These are phyloP conservation scores for Tuberolachnus salignus DNA, from an alignment of 2,888 invertebrate species.

Conservation along the genomic window DNA sequence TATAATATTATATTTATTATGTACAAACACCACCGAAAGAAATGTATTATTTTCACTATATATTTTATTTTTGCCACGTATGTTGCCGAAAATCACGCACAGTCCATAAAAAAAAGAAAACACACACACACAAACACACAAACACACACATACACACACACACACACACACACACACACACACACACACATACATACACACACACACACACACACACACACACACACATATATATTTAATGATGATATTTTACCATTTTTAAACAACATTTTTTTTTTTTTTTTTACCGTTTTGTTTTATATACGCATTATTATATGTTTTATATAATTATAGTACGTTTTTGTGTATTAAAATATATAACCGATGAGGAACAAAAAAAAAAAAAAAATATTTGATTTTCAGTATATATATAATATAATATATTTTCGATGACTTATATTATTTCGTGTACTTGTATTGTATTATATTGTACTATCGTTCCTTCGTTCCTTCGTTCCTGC, in stretches of 20 bases:
- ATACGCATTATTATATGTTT: background rate
- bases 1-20: background rate
- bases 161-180: background rate
- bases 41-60: background rate
- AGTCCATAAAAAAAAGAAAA: background rate
- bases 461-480: background rate
- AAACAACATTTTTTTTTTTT: background rate
- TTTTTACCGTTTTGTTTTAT: background rate
- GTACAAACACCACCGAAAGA: conserved; percentile 30
- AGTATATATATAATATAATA: background rate
- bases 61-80: conserved; percentile 7
- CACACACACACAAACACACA: background rate
- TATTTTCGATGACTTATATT: background rate
- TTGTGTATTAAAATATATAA: too few species aligned
- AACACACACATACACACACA: background rate
- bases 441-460: too few species aligned
- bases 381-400: too few species aligned
- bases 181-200: background rate
- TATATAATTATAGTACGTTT: background rate
- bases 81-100: conserved; percentile 46
- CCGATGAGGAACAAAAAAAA: background rate
- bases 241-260: background rate
- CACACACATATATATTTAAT: too few species aligned
- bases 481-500: background rate
- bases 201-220: background rate